Base-by-base conservation (phyloP, 2,797 vertebrate genomes). In the Enteromius trimaculatus region DNA sequence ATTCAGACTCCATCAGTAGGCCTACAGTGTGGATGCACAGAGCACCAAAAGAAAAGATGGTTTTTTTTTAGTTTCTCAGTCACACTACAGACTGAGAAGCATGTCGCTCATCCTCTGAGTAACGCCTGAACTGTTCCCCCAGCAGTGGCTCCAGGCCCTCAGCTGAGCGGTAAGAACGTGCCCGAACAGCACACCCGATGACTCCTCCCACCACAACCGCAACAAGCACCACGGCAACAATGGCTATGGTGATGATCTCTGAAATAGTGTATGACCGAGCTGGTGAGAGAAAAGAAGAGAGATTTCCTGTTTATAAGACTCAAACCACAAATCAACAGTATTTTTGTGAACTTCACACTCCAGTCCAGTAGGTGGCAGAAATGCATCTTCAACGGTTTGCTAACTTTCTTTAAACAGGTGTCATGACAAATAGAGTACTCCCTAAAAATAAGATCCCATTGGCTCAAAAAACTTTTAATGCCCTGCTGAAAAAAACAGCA, bases 141-240 rank as follows among this genome's bases (percentile, higher is more conserved):
- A 99, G 95, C 88, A 99, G 95, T 0, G 97, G 97, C 89, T 98
- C 96, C 80, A 95, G 91, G 65, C 93, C 92, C 72, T 97, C 97
- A 0, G 83, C 84, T 0, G 93, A 92, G 83, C 77, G 88, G 58
- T 92, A 93, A 79, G 91, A 96, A 79, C 90, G 95, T 69, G 89
- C 91, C 1, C 93, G 95, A 60, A 96, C 85, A 0, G 95, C 92
- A 31, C 95, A 97, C 0, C 94, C 93, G 2, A 95, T 93, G 55
- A 92, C 89, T 23, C 91, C 92, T 0, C 96, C 96, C 83, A 97
- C 87, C 86, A 96, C 83, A 0, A 95, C 94, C 77, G 96, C 93
- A 37, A 96, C 93, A 83, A 96, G 89, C 77, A 98, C 92, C 0
- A 95, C 94, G 3, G 93, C 94, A 2, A 98, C 92, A 9, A 99